Conservation (phyloP, 2,888 invertebrate species). For the Melipona bicolor region DNA sequence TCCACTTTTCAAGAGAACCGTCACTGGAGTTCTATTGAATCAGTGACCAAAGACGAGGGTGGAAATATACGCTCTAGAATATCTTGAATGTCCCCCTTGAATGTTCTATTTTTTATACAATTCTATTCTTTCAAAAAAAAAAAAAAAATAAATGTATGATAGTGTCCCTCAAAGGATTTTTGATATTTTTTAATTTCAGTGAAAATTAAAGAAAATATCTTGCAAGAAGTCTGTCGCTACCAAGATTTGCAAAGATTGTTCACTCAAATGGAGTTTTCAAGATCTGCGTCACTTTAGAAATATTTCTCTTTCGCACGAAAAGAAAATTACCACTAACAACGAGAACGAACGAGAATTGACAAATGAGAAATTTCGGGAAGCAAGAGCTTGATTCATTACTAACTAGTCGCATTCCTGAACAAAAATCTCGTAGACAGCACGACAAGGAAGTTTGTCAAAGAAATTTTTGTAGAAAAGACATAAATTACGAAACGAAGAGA, state of each 20-base stretch:
- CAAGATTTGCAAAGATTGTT: no score
- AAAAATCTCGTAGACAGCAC: no score
- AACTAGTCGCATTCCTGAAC: no score
- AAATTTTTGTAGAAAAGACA: neutral
- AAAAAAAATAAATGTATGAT: no score
- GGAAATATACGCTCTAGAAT: slow-evolving; percentile 22
- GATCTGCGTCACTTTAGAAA: neutral
- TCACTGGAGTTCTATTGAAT: slow-evolving; percentile 49
- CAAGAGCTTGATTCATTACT: neutral
- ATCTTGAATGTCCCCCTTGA: slow-evolving; percentile 2
- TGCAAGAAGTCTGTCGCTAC: no score
- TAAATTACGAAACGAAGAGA: neutral
- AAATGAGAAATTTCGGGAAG: neutral
- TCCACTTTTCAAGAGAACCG: slow-evolving; percentile 62
- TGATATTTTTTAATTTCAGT: no score
- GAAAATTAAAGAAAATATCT: no score
- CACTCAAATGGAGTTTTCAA: no score
- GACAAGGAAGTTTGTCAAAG: neutral
- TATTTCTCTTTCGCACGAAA: neutral
- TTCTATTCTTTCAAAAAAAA: no score
- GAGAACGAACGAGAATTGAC: neutral
- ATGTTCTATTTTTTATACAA: neutral
- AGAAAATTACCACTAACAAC: neutral
- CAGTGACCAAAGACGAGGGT: slow-evolving; percentile 45
- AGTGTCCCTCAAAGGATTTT: no score